Percentiles rank a stretch among this genome's conserved stretches.
Conservation (phyloP, 2,797 vertebrate species). For the Mus spretus region DNA sequence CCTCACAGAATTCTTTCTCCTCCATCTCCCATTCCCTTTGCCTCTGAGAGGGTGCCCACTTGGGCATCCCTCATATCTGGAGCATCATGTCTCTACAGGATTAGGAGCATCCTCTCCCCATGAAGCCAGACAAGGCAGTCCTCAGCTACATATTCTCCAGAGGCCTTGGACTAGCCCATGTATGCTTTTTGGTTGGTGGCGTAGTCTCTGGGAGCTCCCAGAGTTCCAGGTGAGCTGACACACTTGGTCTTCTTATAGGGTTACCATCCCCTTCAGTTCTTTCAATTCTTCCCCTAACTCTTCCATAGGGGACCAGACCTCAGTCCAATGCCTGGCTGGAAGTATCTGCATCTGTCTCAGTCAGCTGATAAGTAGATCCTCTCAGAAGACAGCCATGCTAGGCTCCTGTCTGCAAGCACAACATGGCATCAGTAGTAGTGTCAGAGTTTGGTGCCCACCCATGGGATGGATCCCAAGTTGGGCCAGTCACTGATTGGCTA, state of each 20-base stretch:
- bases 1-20: no score
- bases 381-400: neutral
- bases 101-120: neutral
- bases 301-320: neutral
- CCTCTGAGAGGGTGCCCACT: no score
- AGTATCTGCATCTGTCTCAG: neutral
- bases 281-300: neutral
- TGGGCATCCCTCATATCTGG: neutral
- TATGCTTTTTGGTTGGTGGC: neutral
- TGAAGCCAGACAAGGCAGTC: neutral
- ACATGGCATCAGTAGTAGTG: neutral
- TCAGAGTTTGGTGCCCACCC: neutral
- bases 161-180: neutral
- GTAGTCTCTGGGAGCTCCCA: neutral
- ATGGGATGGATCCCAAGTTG: neutral
- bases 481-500: neutral
- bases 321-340: neutral
- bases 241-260: neutral
- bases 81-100: neutral
- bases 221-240: neutral
- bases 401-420: neutral
- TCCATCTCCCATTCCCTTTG: no score
- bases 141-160: neutral
- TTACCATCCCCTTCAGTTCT: neutral
- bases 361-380: neutral